Conservation (phyloP, 2,888 invertebrate genomes). For the Octonoba sinensis region DNA sequence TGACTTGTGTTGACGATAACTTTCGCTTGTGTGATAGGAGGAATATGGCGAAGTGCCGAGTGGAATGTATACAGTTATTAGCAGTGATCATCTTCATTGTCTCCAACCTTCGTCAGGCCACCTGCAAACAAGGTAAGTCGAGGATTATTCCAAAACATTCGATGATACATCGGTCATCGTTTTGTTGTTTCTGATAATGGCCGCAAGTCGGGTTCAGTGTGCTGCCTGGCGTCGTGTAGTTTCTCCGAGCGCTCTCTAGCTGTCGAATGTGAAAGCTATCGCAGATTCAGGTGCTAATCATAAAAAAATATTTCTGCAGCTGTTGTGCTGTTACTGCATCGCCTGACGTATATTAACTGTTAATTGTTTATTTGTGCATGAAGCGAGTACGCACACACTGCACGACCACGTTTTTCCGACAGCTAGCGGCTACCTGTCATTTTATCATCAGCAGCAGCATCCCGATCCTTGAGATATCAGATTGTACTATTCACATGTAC, state of each 20-base stretch:
- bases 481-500: no score
- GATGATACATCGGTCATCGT: not conserved
- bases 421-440: no score
- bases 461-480: no score
- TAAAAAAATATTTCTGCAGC: no score
- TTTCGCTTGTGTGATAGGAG: constrained; percentile 11
- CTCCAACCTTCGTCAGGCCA: constrained; percentile 9
- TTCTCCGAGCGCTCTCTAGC: constrained; percentile 42
- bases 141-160: not conserved
- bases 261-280: constrained; percentile 29
- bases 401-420: no score
- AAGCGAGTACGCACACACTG: no score
- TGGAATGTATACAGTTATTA: constrained; percentile 52
- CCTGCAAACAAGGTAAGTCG: constrained; percentile 55
- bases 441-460: no score
- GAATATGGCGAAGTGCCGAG: constrained; percentile 59
- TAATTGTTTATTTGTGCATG: no score
- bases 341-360: no score
- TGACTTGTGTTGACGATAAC: constrained; percentile 43
- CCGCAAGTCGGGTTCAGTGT: constrained; percentile 57
- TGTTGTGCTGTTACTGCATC: no score
- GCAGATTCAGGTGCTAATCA: no score
- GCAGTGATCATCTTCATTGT: constrained; percentile 29
- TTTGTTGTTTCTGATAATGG: constrained; percentile 41
- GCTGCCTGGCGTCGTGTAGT: constrained; percentile 44